Evolutionary conservation across 2,888 invertebrate genomes (phyloP), one percentile per base, ranked within the genome.

Genomic region (Rhingia campestris): DNA sequence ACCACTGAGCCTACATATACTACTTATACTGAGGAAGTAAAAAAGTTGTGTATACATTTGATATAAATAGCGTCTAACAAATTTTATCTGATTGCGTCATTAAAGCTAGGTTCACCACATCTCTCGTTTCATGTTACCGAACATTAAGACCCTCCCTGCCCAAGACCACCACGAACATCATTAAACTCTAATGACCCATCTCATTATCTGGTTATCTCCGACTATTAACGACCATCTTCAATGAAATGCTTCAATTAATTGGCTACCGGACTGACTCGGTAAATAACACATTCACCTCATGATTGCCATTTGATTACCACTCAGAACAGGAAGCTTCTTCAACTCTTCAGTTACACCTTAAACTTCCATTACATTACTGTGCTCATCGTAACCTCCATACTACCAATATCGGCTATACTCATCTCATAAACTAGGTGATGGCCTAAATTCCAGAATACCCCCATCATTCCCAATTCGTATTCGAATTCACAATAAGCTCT

Each of bases 371-470:
- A 22, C 1, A 22, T 39, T 63, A 30, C 4, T 4, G 30, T 37
- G 35, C 10, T 14, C 47, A 32, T 35, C 14, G 39, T 33, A 32
- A 37, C 49, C 47, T 39, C 66, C 32, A 53, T 53, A 54, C 39
- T 76, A 58, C 63, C 43, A 58, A 12, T 70, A 43, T 59, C 49
- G 45, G 49, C 64, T n/a, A 32, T 47, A 45, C n/a, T 47, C 47
- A 64, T 81, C 70, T 70, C 39, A 51, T 59, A 64, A 81, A 81
- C 64, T 81, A 70, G 81, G 77, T 81, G 81, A 39, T 61, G 77
- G 47, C 77, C 81, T 72, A 72, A 72, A 77, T 81, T 61, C 66
- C 53, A 22, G 6, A 75, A 49, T 51, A 12, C 54, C 58, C 32
- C 45, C 41, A 70, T 58, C 56, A 69, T 58, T 39, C 12, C 6